Percentiles rank a stretch among this genome's conserved stretches.
Conservation (phyloP, 1,140 invertebrate species). For the Drosophila ambigua region DNA sequence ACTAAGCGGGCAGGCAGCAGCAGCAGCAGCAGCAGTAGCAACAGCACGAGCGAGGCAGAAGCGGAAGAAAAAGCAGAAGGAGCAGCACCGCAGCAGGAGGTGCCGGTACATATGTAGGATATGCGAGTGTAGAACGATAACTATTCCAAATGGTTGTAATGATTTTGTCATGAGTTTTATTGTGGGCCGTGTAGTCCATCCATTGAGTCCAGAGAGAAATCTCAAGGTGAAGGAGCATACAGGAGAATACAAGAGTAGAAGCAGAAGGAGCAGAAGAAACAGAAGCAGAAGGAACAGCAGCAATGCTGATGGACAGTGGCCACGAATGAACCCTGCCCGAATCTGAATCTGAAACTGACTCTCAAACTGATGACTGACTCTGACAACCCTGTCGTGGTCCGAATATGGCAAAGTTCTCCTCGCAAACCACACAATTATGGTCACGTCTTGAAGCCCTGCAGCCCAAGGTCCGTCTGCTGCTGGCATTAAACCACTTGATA, state of each 20-base stretch:
- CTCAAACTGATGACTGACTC: too few relatives aligned
- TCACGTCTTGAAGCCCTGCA: constrained; percentile 8
- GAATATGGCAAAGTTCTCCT: constrained; percentile 1
- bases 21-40: not conserved
- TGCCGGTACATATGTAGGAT: constrained; percentile 4
- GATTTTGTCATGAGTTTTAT: constrained; percentile 57
- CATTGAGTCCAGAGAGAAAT: constrained; percentile 1
- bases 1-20: not conserved
- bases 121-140: constrained; percentile 35
- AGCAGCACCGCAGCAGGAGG: not conserved
- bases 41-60: not conserved
- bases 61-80: not conserved
- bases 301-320: too few relatives aligned
- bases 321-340: too few relatives aligned
- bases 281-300: too few relatives aligned
- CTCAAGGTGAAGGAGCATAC: not conserved
- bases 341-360: too few relatives aligned
- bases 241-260: too few relatives aligned
- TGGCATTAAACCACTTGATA: constrained; percentile 19
- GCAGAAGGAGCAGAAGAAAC: too few relatives aligned
- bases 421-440: constrained; percentile 10
- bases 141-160: constrained; percentile 58
- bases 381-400: too few relatives aligned
- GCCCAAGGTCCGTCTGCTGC: constrained; percentile 4
- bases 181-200: constrained; percentile 12